Percentiles rank a stretch among this genome's conserved stretches.
These are phyloP conservation scores for Pseudois nayaur DNA, from an alignment of 2,113 vertebrate genomes.

Conservation along the genomic window DNA sequence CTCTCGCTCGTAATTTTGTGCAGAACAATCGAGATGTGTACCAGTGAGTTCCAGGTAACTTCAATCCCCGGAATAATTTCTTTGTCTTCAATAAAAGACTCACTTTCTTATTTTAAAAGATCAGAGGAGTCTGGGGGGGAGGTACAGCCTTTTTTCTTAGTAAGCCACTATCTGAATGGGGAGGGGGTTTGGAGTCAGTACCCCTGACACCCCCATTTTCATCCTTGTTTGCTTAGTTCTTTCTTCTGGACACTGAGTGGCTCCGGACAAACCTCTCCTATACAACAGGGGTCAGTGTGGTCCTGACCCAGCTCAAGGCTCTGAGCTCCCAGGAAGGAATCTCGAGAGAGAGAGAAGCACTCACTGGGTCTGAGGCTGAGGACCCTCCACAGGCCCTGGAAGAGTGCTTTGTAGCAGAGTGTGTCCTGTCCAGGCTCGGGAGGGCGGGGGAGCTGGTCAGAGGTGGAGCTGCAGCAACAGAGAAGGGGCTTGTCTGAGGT, in stretches of 20 bases:
- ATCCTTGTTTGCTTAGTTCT: neutral
- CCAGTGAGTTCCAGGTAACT: neutral
- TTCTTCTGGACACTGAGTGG: neutral
- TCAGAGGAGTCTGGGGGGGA: neutral
- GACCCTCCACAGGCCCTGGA: rapidly evolving
- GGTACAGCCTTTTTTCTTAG: neutral
- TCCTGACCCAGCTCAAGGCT: neutral
- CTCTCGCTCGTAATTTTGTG: neutral
- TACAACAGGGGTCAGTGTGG: neutral
- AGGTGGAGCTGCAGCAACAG: rapidly evolving
- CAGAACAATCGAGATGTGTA: neutral
- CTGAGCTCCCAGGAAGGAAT: neutral
- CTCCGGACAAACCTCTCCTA: rapidly evolving
- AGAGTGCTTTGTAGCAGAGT: neutral
- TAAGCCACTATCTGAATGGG: no score
- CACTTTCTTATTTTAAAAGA: neutral
- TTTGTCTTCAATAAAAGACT: neutral
- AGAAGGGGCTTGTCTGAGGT: neutral
- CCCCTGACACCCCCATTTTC: neutral
- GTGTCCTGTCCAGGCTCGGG: rapidly evolving
- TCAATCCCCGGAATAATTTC: neutral
- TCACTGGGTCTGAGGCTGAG: rapidly evolving
- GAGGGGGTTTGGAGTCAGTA: neutral
- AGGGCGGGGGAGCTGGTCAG: rapidly evolving
- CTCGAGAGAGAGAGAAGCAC: neutral